phyloP scores from a whole-genome alignment of 2,797 vertebrate species.

The Lerista edwardsae region DNA sequence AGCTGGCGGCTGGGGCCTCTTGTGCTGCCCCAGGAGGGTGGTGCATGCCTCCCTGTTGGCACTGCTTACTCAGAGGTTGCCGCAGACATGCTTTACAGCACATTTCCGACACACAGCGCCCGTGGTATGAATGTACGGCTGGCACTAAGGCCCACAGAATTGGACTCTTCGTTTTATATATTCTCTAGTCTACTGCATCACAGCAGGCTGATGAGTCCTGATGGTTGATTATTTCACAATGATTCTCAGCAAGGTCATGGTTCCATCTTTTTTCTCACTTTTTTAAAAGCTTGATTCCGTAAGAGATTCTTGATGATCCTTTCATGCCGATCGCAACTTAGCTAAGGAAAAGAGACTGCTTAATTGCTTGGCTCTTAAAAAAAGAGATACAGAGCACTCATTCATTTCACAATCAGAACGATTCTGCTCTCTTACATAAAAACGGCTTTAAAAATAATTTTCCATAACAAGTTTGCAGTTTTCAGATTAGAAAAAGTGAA shows the following conservation, averaged over 20 bases:
- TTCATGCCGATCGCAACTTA: not conserved
- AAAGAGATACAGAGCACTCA: not conserved
- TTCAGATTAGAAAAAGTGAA: not conserved
- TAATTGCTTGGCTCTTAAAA: conserved; percentile 28
- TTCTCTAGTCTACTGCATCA: not conserved
- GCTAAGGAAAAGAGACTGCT: conserved; percentile 4
- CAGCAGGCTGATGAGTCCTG: conserved; percentile 1
- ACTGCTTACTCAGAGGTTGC: too few relatives aligned
- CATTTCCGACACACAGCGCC: too few relatives aligned
- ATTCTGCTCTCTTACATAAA: not conserved
- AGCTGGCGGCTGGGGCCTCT: too few relatives aligned
- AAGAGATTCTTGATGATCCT: conserved; percentile 14
- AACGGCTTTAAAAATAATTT: conserved; percentile 5
- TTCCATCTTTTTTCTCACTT: conserved; percentile 17
- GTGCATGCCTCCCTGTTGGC: too few relatives aligned
- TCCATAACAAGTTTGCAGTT: not conserved
- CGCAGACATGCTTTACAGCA: too few relatives aligned
- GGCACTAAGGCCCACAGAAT: too few relatives aligned
- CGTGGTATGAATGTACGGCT: too few relatives aligned
- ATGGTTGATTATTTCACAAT: not conserved
- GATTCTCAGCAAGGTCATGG: not conserved
- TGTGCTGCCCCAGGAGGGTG: too few relatives aligned
- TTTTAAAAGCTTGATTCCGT: not conserved
- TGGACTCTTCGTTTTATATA: not conserved
- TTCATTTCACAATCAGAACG: conserved; percentile 5